Conservation (phyloP, 2,888 invertebrate species). For the Trachelus tabidus region DNA sequence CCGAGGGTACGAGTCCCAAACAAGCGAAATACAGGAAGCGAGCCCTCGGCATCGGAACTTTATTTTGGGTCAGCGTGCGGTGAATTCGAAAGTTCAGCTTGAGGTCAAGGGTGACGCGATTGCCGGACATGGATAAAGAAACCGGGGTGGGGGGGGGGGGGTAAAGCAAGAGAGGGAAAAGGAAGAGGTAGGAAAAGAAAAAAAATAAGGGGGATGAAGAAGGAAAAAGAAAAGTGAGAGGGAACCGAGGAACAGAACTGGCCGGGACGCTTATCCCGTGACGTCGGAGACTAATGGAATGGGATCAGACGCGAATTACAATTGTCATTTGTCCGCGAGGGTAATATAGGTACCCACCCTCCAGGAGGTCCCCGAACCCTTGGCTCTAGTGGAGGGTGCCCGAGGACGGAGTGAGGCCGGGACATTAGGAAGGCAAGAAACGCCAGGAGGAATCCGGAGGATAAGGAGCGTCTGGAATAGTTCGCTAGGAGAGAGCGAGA, state of each 20-base stretch:
- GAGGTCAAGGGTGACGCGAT: background rate
- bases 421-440: slow-evolving; percentile 40
- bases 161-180: background rate
- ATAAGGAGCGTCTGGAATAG: slow-evolving; percentile 21
- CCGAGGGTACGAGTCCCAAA: background rate
- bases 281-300: background rate
- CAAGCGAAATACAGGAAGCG: background rate
- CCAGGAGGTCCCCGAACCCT: slow-evolving; percentile 25
- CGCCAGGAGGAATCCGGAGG: slow-evolving; percentile 24
- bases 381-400: slow-evolving; percentile 1
- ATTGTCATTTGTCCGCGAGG: slow-evolving; percentile 47
- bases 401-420: slow-evolving; percentile 16
- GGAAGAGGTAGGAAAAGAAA: background rate
- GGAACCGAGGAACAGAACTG: background rate
- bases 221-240: background rate
- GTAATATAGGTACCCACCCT: slow-evolving; percentile 42
- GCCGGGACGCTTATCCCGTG: background rate
- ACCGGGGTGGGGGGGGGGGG: background rate
- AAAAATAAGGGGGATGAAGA: background rate
- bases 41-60: background rate
- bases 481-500: slow-evolving; percentile 1
- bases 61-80: background rate
- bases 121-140: background rate
- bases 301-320: slow-evolving; percentile 28
- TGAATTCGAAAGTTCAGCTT: background rate